Evolutionary conservation across 92 coral and sea anemone genomes (phyloP).

Genomic region (Pocillopora meandrina): DNA sequence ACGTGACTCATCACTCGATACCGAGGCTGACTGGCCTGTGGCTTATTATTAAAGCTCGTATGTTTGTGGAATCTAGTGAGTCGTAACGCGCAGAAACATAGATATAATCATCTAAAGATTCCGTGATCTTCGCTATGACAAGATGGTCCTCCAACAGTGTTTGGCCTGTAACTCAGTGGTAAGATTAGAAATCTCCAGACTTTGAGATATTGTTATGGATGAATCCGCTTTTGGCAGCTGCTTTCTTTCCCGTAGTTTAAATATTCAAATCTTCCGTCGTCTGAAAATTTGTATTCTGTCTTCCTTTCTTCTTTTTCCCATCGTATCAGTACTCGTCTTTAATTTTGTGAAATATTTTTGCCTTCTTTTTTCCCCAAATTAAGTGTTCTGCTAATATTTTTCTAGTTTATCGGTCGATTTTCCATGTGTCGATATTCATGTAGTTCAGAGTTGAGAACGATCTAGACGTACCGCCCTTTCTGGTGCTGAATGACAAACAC

Average conservation of each 20-base stretch:
- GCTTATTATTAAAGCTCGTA: conserved; percentile 10
- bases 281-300: conserved; percentile 8
- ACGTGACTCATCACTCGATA: conserved; percentile 24
- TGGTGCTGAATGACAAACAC: neutral
- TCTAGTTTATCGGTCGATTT: too few relatives aligned
- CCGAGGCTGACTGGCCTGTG: conserved; percentile 23
- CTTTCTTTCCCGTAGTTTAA: neutral
- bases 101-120: neutral
- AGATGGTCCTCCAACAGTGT: conserved; percentile 28
- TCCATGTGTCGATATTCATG: neutral
- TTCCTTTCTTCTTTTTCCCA: neutral
- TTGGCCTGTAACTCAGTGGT: conserved; percentile 41
- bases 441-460: neutral
- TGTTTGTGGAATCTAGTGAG: neutral
- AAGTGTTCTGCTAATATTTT: neutral
- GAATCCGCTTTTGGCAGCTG: conserved; percentile 22
- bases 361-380: neutral
- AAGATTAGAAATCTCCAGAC: neutral
- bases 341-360: neutral
- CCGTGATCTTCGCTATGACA: neutral
- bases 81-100: neutral
- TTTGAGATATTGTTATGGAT: neutral
- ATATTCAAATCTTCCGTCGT: conserved; percentile 26
- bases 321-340: neutral
- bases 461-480: conserved; percentile 9